phyloP scores from a whole-genome alignment of 1,140 invertebrate genomes.

The Neelides sp. region DNA sequence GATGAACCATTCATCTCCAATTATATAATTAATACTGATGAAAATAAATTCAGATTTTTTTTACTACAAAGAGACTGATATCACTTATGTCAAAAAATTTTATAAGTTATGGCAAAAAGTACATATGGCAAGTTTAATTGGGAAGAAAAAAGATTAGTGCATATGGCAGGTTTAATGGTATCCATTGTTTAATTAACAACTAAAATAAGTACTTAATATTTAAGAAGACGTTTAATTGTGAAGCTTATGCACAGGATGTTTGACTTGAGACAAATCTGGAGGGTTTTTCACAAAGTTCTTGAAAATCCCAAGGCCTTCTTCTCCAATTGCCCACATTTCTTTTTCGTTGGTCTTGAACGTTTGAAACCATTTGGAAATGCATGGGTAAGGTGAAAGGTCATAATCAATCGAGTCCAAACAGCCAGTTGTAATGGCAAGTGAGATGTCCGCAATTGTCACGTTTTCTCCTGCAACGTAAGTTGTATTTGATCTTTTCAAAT shows the following conservation, averaged over 20 bases:
- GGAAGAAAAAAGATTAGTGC: too few species aligned
- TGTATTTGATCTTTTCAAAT: constrained; percentile 45
- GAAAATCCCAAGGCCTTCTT: constrained; percentile 22
- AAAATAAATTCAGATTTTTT: too few species aligned
- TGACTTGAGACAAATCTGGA: constrained; percentile 12
- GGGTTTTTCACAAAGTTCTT: constrained; percentile 24
- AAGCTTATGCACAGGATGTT: constrained; percentile 13
- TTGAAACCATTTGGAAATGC: constrained; percentile 28
- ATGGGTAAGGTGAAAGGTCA: constrained; percentile 43
- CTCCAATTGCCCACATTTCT: constrained; percentile 22
- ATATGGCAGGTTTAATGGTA: too few species aligned
- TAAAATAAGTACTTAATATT: too few species aligned
- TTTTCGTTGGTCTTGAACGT: constrained; percentile 18
- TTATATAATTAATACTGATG: too few species aligned
- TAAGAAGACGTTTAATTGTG: too few species aligned
- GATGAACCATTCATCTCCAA: too few species aligned
- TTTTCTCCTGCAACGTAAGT: constrained; percentile 53
- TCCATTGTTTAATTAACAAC: too few species aligned
- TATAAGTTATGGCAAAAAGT: too few species aligned
- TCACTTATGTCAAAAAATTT: too few species aligned
- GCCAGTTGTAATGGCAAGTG: constrained; percentile 51
- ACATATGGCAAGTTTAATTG: too few species aligned
- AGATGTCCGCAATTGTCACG: constrained; percentile 60
- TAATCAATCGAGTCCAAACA: constrained; percentile 57
- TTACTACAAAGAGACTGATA: too few species aligned